Conservation (phyloP, 2,888 invertebrate species). For the Spicauda simplicius region DNA sequence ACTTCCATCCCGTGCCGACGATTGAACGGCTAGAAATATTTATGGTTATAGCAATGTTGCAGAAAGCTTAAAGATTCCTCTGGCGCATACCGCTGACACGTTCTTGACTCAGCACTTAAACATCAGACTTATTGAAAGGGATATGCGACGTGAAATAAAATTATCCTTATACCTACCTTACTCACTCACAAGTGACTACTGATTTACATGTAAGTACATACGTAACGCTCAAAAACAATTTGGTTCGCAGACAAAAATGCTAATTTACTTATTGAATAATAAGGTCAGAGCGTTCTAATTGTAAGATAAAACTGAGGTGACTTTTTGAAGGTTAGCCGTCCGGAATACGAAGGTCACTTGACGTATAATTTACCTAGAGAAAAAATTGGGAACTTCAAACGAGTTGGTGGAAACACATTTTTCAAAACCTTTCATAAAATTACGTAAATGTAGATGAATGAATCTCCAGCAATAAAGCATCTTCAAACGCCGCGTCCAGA, state of each 20-base stretch:
- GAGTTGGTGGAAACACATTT: background rate
- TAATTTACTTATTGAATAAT: constrained; percentile 30
- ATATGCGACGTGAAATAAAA: background rate
- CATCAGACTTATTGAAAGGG: constrained; percentile 4
- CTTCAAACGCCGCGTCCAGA: constrained; percentile 28
- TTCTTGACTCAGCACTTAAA: background rate
- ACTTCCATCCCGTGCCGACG: constrained; percentile 33
- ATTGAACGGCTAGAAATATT: constrained; percentile 69
- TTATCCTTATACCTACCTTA: background rate
- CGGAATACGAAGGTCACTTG: constrained; percentile 27
- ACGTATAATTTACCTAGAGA: background rate
- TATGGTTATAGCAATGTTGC: constrained; percentile 59
- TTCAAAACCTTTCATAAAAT: background rate
- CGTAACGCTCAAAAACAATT: background rate
- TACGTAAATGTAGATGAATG: constrained; percentile 22
- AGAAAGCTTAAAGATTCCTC: constrained; percentile 31
- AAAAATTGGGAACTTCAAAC: constrained; percentile 4
- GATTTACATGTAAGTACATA: background rate
- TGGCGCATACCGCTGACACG: constrained; percentile 1
- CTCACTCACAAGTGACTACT: background rate
- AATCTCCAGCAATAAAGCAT: constrained; percentile 28
- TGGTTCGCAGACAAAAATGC: background rate
- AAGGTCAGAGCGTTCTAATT: constrained; percentile 45
- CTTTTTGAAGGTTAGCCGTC: constrained; percentile 38
- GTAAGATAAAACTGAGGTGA: constrained; percentile 40